Base-by-base conservation (phyloP, 1,140 invertebrate species). In the Luehdorfia chinensis region DNA sequence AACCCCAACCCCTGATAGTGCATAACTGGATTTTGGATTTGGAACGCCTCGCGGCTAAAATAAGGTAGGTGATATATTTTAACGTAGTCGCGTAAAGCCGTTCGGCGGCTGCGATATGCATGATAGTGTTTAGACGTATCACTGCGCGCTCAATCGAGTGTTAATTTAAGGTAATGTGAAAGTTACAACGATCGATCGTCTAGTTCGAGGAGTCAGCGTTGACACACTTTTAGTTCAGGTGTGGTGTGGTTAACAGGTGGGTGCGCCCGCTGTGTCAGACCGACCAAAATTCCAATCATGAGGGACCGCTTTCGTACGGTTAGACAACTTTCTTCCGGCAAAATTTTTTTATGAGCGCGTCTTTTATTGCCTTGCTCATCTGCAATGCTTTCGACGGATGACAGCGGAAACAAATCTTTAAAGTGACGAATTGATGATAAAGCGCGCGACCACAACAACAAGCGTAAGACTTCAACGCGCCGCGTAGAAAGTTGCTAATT, bases 121-220 rank as follows among this genome's bases (percentile, higher is more conserved):
- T 47, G 55, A 50, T 51, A 32, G 49, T 56, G 58, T 58, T 66
- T 68, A 66, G 50, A 59, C 43, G 54, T 72, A 68, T 63, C 56
- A 51, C 19, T 50, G 53, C 41, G 49, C 39, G 55, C 47, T 60
- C 57, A 53, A 58, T 55, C 56, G 54, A 68, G 63, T 72, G 70
- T 73, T 81, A 71, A 80, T 75, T 81, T 79, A 81, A 79, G 76
- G 77, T 74, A 69, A 84, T 83, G 81, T 86, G 81, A 86, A 86
- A 86, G 79, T 86, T 80, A 60, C 55, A 66, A 73, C 71, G 63
- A 76, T 78, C 66, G 74, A 73, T 76, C 66, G 62, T 56, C 50
- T 71, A 68, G 68, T 79, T 77, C 69, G 69, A 77, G 65, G 73
- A 78, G 76, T 81, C 66, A 66, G 70, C 55, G 66, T 60, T 84